Evolutionary conservation across 2,888 invertebrate species (phyloP), one percentile per base, ranked within the genome.

Genomic region (Acheta domesticus): DNA sequence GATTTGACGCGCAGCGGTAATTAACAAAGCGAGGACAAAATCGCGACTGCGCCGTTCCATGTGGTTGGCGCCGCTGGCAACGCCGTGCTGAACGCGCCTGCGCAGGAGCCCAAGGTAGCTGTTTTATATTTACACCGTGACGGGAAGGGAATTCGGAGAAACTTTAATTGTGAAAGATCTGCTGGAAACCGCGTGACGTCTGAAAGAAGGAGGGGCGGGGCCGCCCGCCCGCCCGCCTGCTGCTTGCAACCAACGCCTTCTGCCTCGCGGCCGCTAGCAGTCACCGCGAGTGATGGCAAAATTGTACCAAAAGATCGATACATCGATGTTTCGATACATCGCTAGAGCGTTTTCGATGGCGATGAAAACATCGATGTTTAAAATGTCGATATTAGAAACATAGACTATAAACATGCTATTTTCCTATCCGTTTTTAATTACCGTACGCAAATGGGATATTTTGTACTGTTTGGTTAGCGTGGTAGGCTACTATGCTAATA

Each of bases 141-240:
- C 62, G 62, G 8, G 62, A 62, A 62, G 62, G 8, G 62, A 62
- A 62, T 62, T 62, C 62, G 8, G 12, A 62, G 62, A 62, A 62
- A 62, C 62, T 62, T 62, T 62, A 62, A 62, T 62, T 62, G 62
- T 62, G 62, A 62, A 62, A 62, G 62, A 62, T 62, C n/a, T 62
- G 62, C 62, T 14, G 62, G 62, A 62, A 62, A 62, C 1, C 12
- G 14, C 62, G 36, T 62, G 62, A 62, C 62, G 62, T 62, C 62
- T 14, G n/a, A 62, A 62, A 11, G 16, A 16, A 5, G 36, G 8
- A 0, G 36, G 8, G 36, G 23, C 23, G 23, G 23, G 36, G 36
- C 36, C 23, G 23, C 23, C 23, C 23, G 23, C 23, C 23, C 36
- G 36, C 36, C 36, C 62, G 14, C n/a, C 62, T 62, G n/a, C 12